Evolutionary conservation across 1,140 invertebrate species (phyloP), one percentile per base, ranked within the genome.

Genomic region (Polyergus mexicanus): DNA sequence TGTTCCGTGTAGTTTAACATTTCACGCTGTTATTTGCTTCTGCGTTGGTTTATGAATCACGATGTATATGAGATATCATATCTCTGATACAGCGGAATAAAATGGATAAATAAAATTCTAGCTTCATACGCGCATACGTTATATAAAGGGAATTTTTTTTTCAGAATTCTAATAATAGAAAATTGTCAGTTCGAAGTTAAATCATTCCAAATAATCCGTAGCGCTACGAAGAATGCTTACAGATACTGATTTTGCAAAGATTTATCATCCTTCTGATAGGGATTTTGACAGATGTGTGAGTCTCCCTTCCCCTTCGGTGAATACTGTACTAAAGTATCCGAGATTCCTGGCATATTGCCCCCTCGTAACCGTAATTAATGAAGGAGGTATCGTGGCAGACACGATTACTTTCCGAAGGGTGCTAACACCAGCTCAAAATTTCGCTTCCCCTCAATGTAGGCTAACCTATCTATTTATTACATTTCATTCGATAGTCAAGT

Each of bases 291-390:
- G 86, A 84, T 88, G 87, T 72, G 81, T 84, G 75, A 80, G 69
- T 51, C 74, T 44, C 8, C 47, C 47, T 58, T 51, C 63, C 35
- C 63, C 11, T 38, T 3, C 22, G 47, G 25, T 78, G 84, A 85
- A 83, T 68, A 78, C 58, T 38, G 74, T 25, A 41, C 68, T 58
- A 68, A 89, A 89, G 83, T 88, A 86, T 56, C 75, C 69, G 62
- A 88, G 87, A 89, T 89, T 87, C 78, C 88, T 89, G 88, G 68
- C 88, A 89, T 89, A 90, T 90, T 90, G 88, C 68, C 77, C 87
- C 88, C 80, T 87, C 63, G 88, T 84, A 71, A 47, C 75, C 54
- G 58, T 89, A 89, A 89, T 89, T 89, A 89, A 89, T 89, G 87
- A 86, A 89, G 76, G 88, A 83, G 84, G 87, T 89, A 80, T 60